Percentiles rank a stretch among this genome's conserved stretches.
These are phyloP conservation scores for Bombus impatiens DNA, from an alignment of 1,140 invertebrate genomes.

Conservation along the genomic window DNA sequence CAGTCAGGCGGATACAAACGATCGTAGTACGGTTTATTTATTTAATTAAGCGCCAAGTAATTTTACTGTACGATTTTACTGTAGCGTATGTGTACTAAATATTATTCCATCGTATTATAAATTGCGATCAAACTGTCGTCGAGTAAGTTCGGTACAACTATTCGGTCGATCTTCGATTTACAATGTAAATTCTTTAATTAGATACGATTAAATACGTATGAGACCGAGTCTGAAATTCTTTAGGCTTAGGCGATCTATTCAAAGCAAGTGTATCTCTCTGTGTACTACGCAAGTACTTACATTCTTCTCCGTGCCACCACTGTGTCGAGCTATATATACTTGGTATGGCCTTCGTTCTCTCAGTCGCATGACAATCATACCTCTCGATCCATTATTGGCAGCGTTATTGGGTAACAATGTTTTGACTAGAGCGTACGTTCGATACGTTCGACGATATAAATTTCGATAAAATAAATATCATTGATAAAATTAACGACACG, in stretches of 20 bases:
- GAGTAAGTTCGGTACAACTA: no score
- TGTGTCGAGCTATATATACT: constrained; percentile 55
- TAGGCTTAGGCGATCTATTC: neutral
- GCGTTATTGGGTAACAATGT: constrained; percentile 30
- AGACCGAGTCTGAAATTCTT: no score
- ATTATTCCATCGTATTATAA: neutral
- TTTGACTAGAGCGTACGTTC: constrained; percentile 5
- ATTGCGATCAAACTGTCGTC: no score
- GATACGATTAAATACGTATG: neutral
- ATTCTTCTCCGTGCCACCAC: constrained; percentile 20
- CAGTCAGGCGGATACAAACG: no score
- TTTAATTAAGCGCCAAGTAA: neutral
- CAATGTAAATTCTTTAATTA: neutral
- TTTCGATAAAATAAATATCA: neutral
- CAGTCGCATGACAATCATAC: constrained; percentile 60
- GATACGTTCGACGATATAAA: neutral
- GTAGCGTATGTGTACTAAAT: neutral
- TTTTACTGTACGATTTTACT: neutral
- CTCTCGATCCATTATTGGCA: constrained; percentile 53
- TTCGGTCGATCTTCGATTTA: no score
- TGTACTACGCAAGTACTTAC: neutral
- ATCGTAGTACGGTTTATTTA: neutral
- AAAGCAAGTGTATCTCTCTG: neutral
- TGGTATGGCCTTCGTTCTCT: constrained; percentile 61
- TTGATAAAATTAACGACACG: neutral